Base-by-base conservation (phyloP, 1,140 invertebrate species). In the Drosophila parvula region DNA sequence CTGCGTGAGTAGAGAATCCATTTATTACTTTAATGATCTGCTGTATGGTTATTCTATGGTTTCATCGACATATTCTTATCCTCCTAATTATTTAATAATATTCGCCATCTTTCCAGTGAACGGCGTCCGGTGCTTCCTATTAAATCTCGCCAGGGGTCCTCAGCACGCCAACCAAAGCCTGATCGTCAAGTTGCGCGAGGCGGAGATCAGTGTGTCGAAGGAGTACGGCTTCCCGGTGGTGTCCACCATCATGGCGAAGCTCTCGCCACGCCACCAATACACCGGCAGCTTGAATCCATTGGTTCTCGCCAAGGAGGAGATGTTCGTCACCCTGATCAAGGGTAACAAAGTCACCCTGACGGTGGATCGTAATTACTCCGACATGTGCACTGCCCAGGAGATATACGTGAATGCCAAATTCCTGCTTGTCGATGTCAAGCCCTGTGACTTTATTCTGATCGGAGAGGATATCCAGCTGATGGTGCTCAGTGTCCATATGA, bases 341-440 rank as follows among this genome's bases (percentile, higher is more conserved):
- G 77, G 65, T n/a, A 30, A 58, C 8, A 67, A 56, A 14, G 7
- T 86, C 0, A 45, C 18, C 0, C 36, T 91, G 32, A 84, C 90
- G 2, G 76, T 76, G 3, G 67, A 90, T 34, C 81, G 90, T 7
- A 27, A 63, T 5, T 90, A 57, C 34, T 83, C 90, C 0, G 41
- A 48, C 3, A 8, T 14, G 2, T 78, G 79, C 16, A 69, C 12
- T 0, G 10, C 48, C 1, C 43, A 43, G 0, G 12, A 53, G 0
- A 68, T 91, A n/a, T 91, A 86, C 51, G 90, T 91, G 7, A 91
- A 91, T 51, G 90, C 79, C 0, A 74, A 69, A 0, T 91, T 90
- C 40, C 69, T 91, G 41, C 44, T 91, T 0, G 8, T 18, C 22
- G 88, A 84, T 43, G 53, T 90, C 0, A 8, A 14, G 8, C 9